Conservation (phyloP, 2,888 invertebrate genomes). For the Scaptomyza tumidula region DNA sequence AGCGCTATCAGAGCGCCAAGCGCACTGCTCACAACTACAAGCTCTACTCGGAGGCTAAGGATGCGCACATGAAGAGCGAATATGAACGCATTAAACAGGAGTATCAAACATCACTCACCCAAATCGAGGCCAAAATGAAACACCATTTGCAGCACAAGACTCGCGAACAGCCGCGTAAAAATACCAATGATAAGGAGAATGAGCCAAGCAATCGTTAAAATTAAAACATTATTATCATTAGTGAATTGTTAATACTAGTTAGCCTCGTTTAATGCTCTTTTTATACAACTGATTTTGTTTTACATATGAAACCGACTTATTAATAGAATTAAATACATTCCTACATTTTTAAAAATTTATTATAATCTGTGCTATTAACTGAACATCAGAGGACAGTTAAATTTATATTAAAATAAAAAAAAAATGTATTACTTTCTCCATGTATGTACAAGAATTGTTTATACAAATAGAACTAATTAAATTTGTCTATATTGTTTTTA, state of each 20-base stretch:
- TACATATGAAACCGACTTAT: slow-evolving; percentile 6
- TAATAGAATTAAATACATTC: neutral
- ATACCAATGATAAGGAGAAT: slow-evolving; percentile 57
- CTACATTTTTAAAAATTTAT: neutral
- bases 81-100: slow-evolving; percentile 88
- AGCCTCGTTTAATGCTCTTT: neutral
- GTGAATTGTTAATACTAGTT: slow-evolving; percentile 21
- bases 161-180: slow-evolving; percentile 51
- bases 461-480: neutral
- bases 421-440: neutral
- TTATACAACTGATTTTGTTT: slow-evolving; percentile 22
- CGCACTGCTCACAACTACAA: slow-evolving; percentile 88
- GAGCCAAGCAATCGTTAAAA: slow-evolving; percentile 51
- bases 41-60: slow-evolving; percentile 88
- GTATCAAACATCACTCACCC: slow-evolving; percentile 84
- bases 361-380: neutral
- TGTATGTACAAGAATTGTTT: neutral
- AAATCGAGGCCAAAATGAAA: slow-evolving; percentile 77
- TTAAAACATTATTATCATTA: neutral
- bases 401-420: neutral
- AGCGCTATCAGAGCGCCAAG: slow-evolving; percentile 88
- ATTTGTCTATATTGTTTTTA: slow-evolving; percentile 1
- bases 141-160: slow-evolving; percentile 74
- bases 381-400: neutral
- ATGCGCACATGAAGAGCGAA: slow-evolving; percentile 87